Conservation (phyloP, 1,140 invertebrate species). For the Listronotus oregonensis region DNA sequence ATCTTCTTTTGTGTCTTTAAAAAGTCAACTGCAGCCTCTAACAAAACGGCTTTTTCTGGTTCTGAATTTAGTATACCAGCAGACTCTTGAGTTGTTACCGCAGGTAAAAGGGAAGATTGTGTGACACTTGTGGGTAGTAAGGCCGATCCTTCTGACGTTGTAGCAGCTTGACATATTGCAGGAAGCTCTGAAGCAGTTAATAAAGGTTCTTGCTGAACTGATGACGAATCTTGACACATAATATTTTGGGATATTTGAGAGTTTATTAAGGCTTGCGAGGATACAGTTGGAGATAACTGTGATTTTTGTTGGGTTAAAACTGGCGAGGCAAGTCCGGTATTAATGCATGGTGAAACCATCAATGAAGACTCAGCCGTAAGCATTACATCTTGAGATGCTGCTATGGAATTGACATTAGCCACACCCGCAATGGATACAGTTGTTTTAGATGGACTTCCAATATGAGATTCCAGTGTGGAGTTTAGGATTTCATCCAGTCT, state of each 20-base stretch:
- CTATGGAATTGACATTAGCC: constrained; percentile 54
- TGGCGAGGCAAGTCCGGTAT: constrained; percentile 40
- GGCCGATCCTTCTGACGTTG: constrained; percentile 16
- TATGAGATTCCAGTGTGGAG: constrained; percentile 65
- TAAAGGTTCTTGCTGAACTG: constrained; percentile 52
- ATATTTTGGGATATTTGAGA: constrained; percentile 65
- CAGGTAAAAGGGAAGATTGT: constrained; percentile 29
- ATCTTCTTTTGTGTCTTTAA: constrained; percentile 54
- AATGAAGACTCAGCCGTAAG: constrained; percentile 53
- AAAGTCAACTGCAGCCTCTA: constrained; percentile 68
- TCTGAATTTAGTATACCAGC: constrained; percentile 58
- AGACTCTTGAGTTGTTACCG: constrained; percentile 53
- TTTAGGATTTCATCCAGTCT: constrained; percentile 70
- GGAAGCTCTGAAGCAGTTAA: constrained; percentile 40
- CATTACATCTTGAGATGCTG: constrained; percentile 62
- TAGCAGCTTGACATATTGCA: constrained; percentile 38
- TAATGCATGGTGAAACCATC: constrained; percentile 49
- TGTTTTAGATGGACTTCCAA: constrained; percentile 54
- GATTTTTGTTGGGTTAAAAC: constrained; percentile 20
- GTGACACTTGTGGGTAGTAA: constrained; percentile 31
- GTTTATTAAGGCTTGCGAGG: constrained; percentile 66
- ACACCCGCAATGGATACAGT: not conserved
- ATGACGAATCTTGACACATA: constrained; percentile 55
- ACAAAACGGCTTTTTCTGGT: constrained; percentile 69
- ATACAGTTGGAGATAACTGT: constrained; percentile 11